These are phyloP conservation scores for Gambusia affinis DNA, from an alignment of 2,113 vertebrate genomes.

Conservation along the genomic window DNA sequence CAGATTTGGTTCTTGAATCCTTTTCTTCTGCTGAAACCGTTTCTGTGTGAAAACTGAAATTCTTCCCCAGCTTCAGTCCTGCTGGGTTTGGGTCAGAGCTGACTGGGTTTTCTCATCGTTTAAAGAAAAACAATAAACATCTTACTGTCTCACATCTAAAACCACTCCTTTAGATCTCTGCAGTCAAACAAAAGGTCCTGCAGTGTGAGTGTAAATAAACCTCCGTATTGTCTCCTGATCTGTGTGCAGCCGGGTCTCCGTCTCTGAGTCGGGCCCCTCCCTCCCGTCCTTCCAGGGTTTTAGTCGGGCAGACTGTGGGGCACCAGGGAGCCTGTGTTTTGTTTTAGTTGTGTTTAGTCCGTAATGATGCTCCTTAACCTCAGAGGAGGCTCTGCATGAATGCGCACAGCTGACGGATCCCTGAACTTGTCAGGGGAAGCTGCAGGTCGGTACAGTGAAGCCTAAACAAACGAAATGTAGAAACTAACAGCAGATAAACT, in stretches of 20 bases:
- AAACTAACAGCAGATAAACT: no score
- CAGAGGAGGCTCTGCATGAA: slow-evolving; percentile 26
- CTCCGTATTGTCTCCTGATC: background rate
- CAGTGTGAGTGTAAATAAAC: background rate
- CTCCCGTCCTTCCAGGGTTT: background rate
- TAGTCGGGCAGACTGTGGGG: slow-evolving; percentile 56
- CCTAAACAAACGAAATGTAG: background rate
- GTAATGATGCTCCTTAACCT: slow-evolving; percentile 68
- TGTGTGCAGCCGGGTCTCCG: background rate
- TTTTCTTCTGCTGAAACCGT: background rate
- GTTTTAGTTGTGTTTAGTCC: slow-evolving; percentile 58
- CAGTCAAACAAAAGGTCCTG: background rate
- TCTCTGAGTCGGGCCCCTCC: background rate
- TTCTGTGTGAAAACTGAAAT: background rate
- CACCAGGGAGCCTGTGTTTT: slow-evolving; percentile 68
- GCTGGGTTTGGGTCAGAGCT: no score
- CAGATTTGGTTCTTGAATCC: no score
- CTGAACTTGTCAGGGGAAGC: slow-evolving; percentile 27
- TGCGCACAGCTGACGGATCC: slow-evolving; percentile 49
- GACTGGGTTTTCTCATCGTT: no score
- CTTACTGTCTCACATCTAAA: no score
- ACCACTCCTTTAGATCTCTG: background rate
- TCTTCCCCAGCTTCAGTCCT: background rate
- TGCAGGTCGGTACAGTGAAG: slow-evolving; percentile 11
- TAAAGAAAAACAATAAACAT: no score